A percentile compares a stretch with the other conserved stretches of the same genome.
Evolutionary conservation across 2,113 vertebrate species (phyloP).

Genomic region (Sturnira hondurensis): DNA sequence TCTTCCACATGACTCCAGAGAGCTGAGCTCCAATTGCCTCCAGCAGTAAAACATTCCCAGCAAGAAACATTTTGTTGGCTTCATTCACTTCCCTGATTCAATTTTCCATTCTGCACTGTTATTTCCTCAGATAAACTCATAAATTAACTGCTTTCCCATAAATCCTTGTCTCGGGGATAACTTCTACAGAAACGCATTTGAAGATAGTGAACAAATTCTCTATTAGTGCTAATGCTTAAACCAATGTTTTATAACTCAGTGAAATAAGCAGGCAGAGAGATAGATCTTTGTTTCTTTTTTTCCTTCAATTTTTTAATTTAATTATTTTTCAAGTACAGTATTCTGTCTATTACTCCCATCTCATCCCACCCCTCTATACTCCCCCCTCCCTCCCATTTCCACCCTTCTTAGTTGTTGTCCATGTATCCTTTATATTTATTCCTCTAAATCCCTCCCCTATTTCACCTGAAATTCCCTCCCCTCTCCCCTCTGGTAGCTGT

Average conservation of each 20-base stretch:
- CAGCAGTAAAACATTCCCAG: neutral
- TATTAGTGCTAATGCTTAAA: neutral
- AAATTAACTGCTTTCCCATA: neutral
- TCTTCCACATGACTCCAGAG: neutral
- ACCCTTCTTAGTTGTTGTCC: too few relatives aligned
- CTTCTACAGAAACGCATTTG: neutral
- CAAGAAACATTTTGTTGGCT: neutral
- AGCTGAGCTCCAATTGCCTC: neutral
- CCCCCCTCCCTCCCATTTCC: too few relatives aligned
- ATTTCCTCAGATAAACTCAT: neutral
- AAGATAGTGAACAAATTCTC: neutral
- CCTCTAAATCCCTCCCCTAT: too few relatives aligned
- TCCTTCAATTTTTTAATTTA: too few relatives aligned
- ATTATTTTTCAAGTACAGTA: too few relatives aligned
- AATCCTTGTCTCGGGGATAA: neutral
- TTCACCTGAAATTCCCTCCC: too few relatives aligned
- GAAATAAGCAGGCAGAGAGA: neutral
- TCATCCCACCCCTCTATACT: too few relatives aligned
- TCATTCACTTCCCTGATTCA: neutral
- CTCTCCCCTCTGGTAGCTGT: too few relatives aligned
- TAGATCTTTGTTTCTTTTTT: too few relatives aligned
- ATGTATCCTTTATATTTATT: too few relatives aligned
- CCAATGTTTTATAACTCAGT: neutral
- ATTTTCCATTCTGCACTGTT: neutral
- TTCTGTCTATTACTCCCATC: too few relatives aligned